Evolutionary conservation across 2,113 vertebrate species (phyloP).

Genomic region (Bostrychus sinensis): DNA sequence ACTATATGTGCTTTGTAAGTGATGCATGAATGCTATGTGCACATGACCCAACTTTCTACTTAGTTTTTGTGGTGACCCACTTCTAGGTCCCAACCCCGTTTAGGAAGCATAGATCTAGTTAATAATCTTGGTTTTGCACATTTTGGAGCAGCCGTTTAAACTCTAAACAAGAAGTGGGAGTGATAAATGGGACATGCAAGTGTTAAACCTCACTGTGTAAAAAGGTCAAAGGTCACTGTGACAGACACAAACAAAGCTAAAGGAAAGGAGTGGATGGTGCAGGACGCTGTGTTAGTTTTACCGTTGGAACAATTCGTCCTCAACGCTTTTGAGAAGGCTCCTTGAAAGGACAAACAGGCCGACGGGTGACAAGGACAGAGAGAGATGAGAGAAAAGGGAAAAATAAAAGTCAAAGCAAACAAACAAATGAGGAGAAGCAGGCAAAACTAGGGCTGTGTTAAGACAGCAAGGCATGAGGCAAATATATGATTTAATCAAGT

Average conservation of each 20-base stretch:
- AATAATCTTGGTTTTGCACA: no score
- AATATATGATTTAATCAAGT: neutral
- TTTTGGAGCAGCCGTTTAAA: no score
- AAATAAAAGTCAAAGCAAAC: slow-evolving; percentile 57
- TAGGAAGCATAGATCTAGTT: no score
- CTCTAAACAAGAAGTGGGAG: no score
- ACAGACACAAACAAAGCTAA: neutral
- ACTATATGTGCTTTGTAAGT: no score
- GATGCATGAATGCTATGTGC: no score
- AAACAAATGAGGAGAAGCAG: slow-evolving; percentile 42
- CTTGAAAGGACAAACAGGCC: slow-evolving; percentile 65
- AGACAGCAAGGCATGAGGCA: neutral
- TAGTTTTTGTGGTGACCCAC: no score
- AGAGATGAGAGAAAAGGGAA: slow-evolving; percentile 28
- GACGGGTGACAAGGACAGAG: slow-evolving; percentile 33
- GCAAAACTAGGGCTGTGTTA: slow-evolving; percentile 19
- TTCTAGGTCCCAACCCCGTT: no score
- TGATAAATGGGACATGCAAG: no score
- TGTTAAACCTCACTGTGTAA: neutral
- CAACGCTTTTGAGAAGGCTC: slow-evolving; percentile 85
- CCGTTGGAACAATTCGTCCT: slow-evolving; percentile 85
- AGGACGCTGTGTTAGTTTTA: slow-evolving; percentile 74
- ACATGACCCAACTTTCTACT: no score
- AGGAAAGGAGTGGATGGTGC: slow-evolving; percentile 15
- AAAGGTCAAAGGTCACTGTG: neutral